phyloP scores from a whole-genome alignment of 1,140 invertebrate genomes.

The Drosophila nigromelanica region DNA sequence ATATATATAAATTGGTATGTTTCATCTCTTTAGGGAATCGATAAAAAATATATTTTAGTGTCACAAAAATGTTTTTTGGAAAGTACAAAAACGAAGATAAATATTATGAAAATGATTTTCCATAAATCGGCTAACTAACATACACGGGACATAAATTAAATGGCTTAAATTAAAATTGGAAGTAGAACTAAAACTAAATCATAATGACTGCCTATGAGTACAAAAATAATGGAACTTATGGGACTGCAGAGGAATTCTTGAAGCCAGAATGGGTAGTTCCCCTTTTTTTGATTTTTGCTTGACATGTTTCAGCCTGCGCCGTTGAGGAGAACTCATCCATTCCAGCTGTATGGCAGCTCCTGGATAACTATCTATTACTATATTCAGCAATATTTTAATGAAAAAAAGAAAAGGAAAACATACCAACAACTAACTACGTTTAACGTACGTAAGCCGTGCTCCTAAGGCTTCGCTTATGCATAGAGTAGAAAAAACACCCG shows the following conservation, averaged over 20 bases:
- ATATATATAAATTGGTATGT: constrained; percentile 31
- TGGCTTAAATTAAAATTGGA: constrained; percentile 45
- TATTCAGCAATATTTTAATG: constrained; percentile 18
- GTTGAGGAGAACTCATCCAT: not conserved
- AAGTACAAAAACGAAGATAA: too few species aligned
- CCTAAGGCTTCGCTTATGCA: constrained; percentile 58
- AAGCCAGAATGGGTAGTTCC: not conserved
- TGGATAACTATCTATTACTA: constrained; percentile 32
- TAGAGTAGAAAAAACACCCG: constrained; percentile 53
- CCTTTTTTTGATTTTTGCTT: not conserved
- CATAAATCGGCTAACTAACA: constrained; percentile 13
- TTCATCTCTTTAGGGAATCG: not conserved
- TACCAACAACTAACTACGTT: constrained; percentile 63
- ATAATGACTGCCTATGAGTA: constrained; percentile 69
- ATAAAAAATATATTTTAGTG: constrained; percentile 37
- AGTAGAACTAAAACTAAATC: constrained; percentile 39
- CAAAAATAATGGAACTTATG: constrained; percentile 29
- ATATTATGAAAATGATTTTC: not conserved
- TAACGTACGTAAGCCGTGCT: constrained; percentile 72
- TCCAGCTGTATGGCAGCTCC: constrained; percentile 51
- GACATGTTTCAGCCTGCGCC: too few species aligned
- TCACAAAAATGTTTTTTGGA: constrained; percentile 1
- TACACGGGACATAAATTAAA: constrained; percentile 13
- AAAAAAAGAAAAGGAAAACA: constrained; percentile 1
- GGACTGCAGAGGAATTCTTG: constrained; percentile 14